Percentiles rank a stretch among this genome's conserved stretches.
Conservation (phyloP, 1,140 invertebrate genomes). For the Nephotettix cincticeps region DNA sequence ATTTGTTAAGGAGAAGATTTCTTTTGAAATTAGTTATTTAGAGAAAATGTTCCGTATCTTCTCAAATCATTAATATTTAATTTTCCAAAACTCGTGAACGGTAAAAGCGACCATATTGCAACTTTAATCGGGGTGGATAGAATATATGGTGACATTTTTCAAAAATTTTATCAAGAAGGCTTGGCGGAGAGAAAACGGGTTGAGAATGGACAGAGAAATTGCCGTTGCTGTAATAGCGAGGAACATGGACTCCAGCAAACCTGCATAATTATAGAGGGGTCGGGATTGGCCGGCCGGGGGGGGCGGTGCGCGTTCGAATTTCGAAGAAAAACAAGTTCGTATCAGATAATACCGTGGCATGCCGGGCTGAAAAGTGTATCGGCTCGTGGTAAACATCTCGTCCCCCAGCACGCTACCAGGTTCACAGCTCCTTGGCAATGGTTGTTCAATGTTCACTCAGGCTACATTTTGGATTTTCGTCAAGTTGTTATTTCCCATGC, state of each 20-base stretch:
- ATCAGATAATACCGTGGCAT: constrained; percentile 19
- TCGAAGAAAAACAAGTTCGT: constrained; percentile 18
- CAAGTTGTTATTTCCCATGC: no score
- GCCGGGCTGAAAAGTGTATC: background rate
- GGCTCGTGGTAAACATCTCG: constrained; percentile 1
- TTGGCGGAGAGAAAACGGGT: background rate
- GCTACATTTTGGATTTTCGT: no score
- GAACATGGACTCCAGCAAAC: constrained; percentile 9
- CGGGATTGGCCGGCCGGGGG: background rate
- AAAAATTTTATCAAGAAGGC: background rate
- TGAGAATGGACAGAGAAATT: constrained; percentile 7
- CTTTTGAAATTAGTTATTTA: no score
- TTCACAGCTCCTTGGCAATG: no score
- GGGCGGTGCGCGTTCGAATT: constrained; percentile 8
- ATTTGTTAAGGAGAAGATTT: no score
- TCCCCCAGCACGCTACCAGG: no score
- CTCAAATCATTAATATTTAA: no score
- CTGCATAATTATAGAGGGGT: constrained; percentile 10
- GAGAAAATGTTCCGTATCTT: no score
- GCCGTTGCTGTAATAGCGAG: constrained; percentile 4
- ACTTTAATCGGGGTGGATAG: no score
- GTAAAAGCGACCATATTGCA: no score
- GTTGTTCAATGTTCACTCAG: no score
- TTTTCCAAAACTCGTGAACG: no score
- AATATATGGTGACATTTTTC: background rate